phyloP scores from a whole-genome alignment of 2,113 vertebrate genomes.

The Pogona vitticeps region DNA sequence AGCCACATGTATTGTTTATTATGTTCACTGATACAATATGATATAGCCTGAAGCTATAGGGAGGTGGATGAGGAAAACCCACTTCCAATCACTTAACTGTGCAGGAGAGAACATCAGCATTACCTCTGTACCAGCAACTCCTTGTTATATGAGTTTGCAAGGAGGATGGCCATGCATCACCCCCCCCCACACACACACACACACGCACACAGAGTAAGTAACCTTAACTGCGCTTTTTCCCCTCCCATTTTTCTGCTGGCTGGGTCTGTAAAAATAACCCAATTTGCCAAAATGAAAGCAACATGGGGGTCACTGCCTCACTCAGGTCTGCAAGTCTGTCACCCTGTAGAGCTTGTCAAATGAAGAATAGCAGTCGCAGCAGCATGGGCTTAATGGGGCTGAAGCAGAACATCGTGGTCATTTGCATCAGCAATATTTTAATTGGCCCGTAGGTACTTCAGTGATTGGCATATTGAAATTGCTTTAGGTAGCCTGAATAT shows the following conservation, averaged over 20 bases:
- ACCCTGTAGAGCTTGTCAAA: conserved; percentile 39
- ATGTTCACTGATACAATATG: neutral
- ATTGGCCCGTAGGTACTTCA: conserved; percentile 59
- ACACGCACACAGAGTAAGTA: neutral
- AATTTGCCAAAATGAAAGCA: conserved; percentile 30
- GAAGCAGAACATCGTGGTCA: conserved; percentile 38
- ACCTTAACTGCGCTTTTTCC: neutral
- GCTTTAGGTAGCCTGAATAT: conserved; percentile 65
- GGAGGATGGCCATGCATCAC: neutral
- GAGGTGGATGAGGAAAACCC: neutral
- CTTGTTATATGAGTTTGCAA: neutral
- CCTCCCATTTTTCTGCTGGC: conserved; percentile 14
- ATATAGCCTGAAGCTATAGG: neutral
- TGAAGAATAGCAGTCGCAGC: conserved; percentile 36
- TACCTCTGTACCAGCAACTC: neutral
- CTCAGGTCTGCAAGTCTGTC: conserved; percentile 12
- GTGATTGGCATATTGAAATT: conserved; percentile 69
- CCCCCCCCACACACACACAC: no score
- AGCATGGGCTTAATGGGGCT: conserved; percentile 51
- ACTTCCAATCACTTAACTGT: neutral
- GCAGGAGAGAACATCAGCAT: neutral
- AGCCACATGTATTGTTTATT: neutral
- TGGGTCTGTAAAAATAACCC: conserved; percentile 25
- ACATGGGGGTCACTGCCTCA: conserved; percentile 25
- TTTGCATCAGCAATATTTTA: conserved; percentile 72